Conservation (phyloP, 2,113 vertebrate genomes). For the Prinia subflava region DNA sequence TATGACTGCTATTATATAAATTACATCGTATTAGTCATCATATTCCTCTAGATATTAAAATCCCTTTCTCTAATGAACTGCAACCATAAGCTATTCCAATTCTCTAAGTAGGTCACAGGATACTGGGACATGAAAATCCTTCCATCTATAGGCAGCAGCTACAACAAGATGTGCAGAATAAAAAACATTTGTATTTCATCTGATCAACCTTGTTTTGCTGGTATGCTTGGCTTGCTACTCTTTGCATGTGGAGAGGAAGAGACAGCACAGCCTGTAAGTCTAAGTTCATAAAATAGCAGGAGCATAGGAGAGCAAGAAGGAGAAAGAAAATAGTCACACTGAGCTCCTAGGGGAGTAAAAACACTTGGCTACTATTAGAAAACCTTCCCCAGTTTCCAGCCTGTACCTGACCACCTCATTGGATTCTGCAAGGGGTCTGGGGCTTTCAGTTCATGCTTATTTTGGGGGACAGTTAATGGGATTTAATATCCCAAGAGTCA, state of each 20-base stretch:
- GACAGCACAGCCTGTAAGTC: background rate
- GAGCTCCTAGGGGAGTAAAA: background rate
- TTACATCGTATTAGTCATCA: background rate
- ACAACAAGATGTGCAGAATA: background rate
- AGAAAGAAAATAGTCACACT: background rate
- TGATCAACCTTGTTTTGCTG: background rate
- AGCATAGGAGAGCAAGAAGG: background rate
- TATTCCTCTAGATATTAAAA: constrained; percentile 24
- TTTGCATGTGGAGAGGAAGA: background rate
- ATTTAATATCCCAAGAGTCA: background rate
- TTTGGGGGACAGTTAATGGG: background rate
- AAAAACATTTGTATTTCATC: background rate
- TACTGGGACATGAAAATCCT: constrained; percentile 35
- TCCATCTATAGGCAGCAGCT: background rate
- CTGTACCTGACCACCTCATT: background rate
- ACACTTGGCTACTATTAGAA: background rate
- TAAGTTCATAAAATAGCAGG: rapidly evolving
- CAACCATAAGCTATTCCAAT: constrained; percentile 2
- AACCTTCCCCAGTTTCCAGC: background rate
- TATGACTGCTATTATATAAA: background rate
- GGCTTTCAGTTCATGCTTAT: background rate
- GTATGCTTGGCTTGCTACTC: background rate
- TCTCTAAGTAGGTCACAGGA: constrained; percentile 52
- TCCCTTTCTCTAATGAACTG: constrained; percentile 25
- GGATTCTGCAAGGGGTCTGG: background rate